Conservation (phyloP, 1,140 invertebrate genomes). For the Aphis gossypii region DNA sequence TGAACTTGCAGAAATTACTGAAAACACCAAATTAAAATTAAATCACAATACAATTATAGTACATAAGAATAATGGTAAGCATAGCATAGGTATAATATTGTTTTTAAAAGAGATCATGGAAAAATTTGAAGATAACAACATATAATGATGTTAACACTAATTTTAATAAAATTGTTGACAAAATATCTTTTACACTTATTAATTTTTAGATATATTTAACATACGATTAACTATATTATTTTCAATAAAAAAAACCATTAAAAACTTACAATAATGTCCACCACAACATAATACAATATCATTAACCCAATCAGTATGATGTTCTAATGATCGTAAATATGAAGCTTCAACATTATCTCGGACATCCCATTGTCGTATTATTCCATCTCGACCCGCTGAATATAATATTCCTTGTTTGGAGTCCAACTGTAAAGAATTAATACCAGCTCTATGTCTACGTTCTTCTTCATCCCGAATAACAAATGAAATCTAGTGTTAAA, state of each 20-base stretch:
- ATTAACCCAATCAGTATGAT: slow-evolving; percentile 99
- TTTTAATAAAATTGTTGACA: not conserved
- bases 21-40: slow-evolving; percentile 63
- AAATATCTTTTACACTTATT: not conserved
- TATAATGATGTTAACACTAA: not conserved
- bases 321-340: slow-evolving; percentile 94
- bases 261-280: slow-evolving; percentile 84
- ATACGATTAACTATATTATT: not conserved
- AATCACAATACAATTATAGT: slow-evolving; percentile 28
- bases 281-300: slow-evolving; percentile 97
- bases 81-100: not conserved
- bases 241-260: not conserved
- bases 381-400: slow-evolving; percentile 97
- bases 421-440: slow-evolving; percentile 96
- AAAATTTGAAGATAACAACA: not conserved
- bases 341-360: slow-evolving; percentile 74
- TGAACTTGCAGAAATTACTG: slow-evolving; percentile 97
- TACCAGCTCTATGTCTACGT: slow-evolving; percentile 89
- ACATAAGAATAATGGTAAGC: not conserved
- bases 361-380: slow-evolving; percentile 96
- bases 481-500: slow-evolving; percentile 83
- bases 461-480: slow-evolving; percentile 97
- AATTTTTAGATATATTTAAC: slow-evolving; percentile 44
- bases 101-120: not conserved
- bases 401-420: slow-evolving; percentile 86